Base-by-base conservation (phyloP, 2,113 vertebrate genomes). In the Hypanus sabinus region DNA sequence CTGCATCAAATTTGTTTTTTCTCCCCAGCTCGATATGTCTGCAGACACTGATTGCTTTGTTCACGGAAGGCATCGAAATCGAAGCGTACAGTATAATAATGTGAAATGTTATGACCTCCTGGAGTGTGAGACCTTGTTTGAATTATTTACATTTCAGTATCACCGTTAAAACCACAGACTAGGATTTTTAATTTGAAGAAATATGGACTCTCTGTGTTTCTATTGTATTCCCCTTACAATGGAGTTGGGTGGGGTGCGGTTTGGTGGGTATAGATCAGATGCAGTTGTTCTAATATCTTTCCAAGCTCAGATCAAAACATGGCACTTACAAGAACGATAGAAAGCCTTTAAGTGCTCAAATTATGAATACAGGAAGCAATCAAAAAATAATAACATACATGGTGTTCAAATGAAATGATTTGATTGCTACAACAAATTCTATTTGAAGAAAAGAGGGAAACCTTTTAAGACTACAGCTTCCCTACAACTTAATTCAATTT, bases 381-480 rank as follows among this genome's bases (percentile, higher is more conserved):
- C 36, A 87, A 87, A 87, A 87, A 87, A 73, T 73, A 62, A n/a
- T 76, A 62, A 36, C 85, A 90, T 22, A 2, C 30, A 90, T 20
- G 30, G 11, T 36, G 57, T 90, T 88, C 85, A 90, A 90, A 90
- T 90, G 14, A 68, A 90, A 65, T 65, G 12, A 68, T 65, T 65
- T 90, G 60, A 65, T 68, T 33, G 57, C 16, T 14, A 90, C 60
- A 85, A 57, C 55, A 33, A n/a, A 62, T n/a, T 90, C 30, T 33
- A 62, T 68, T 60, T 90, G 85, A 30, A 33, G 60, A 65, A 36
- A 62, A 62, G 62, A 60, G 9, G 14, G 33, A 65, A 65, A n/a
- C n/a, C 85, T 85, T 22, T 11, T 90, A n/a, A 90, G 62, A 90
- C 62, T 65, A 88, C 57, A 65, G 85, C 30, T 90, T n/a, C n/a